Evolutionary conservation across 2,113 vertebrate species (phyloP).

Genomic region (Mustela lutreola): DNA sequence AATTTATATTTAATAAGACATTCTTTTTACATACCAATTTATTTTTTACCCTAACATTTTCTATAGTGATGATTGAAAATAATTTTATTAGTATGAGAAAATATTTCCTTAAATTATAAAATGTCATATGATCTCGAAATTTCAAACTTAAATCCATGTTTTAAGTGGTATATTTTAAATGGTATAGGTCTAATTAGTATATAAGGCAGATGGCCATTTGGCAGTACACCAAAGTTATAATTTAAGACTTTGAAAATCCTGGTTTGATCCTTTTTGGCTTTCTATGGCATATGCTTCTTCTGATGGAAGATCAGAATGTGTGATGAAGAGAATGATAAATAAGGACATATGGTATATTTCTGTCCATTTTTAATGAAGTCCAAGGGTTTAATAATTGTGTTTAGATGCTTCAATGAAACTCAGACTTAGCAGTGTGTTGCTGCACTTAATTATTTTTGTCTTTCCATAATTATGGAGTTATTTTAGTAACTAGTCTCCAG

Average conservation of each 20-base stretch:
- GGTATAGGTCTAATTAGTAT: conserved; percentile 65
- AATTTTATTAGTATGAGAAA: not conserved
- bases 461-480: conserved; percentile 38
- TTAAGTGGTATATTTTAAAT: conserved; percentile 58
- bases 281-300: conserved; percentile 67
- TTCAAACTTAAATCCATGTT: conserved; percentile 39
- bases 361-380: conserved; percentile 57
- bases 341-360: conserved; percentile 66
- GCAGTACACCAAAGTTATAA: conserved; percentile 64
- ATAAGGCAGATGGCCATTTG: conserved; percentile 71
- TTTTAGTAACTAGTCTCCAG: not conserved
- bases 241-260: conserved; percentile 68
- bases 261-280: conserved; percentile 46
- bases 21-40: not conserved
- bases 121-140: not conserved
- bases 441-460: not conserved
- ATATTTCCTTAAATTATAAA: conserved; percentile 38
- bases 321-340: conserved; percentile 60
- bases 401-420: conserved; percentile 60
- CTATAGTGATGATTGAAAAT: not conserved
- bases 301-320: conserved; percentile 40
- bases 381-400: conserved; percentile 55
- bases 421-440: not conserved
- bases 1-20: not conserved
- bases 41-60: not conserved